Evolutionary conservation across 2,113 vertebrate genomes (phyloP).

Genomic region (Cisticola juncidis): DNA sequence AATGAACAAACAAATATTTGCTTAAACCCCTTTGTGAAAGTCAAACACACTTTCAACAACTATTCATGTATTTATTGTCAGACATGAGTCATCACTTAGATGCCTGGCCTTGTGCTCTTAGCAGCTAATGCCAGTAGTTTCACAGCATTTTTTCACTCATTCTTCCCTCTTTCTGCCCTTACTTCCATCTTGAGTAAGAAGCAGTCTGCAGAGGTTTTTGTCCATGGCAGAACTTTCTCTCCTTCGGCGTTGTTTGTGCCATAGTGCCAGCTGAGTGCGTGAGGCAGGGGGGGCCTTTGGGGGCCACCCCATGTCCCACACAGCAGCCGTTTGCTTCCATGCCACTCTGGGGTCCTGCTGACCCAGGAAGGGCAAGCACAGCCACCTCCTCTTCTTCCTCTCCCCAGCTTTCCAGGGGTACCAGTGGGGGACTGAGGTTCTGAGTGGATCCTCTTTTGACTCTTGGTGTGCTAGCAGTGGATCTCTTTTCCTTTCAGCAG

Average conservation of each 20-base stretch:
- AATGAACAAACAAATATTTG: constrained; percentile 80
- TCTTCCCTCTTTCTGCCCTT: neutral
- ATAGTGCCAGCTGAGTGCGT: constrained; percentile 47
- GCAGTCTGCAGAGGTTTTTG: constrained; percentile 36
- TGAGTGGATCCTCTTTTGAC: neutral
- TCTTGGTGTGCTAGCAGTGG: neutral
- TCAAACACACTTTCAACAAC: constrained; percentile 79
- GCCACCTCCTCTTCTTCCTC: neutral
- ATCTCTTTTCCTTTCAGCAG: neutral
- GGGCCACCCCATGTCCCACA: constrained; percentile 10
- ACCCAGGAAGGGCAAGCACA: constrained; percentile 56
- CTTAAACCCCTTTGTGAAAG: constrained; percentile 77
- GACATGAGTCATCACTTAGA: constrained; percentile 71
- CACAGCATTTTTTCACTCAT: constrained; percentile 47
- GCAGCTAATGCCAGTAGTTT: constrained; percentile 54
- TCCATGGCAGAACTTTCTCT: constrained; percentile 54
- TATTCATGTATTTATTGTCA: constrained; percentile 74
- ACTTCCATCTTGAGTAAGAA: constrained; percentile 58
- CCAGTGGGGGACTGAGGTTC: neutral
- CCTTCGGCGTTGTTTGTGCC: neutral
- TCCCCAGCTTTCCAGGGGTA: neutral
- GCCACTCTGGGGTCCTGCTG: constrained; percentile 49
- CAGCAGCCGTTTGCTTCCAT: constrained; percentile 59
- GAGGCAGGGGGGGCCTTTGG: constrained; percentile 29
- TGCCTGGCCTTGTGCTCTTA: constrained; percentile 66